Evolutionary conservation across 2,113 vertebrate genomes (phyloP).

Genomic region (Leptobrachium ailaonicum): DNA sequence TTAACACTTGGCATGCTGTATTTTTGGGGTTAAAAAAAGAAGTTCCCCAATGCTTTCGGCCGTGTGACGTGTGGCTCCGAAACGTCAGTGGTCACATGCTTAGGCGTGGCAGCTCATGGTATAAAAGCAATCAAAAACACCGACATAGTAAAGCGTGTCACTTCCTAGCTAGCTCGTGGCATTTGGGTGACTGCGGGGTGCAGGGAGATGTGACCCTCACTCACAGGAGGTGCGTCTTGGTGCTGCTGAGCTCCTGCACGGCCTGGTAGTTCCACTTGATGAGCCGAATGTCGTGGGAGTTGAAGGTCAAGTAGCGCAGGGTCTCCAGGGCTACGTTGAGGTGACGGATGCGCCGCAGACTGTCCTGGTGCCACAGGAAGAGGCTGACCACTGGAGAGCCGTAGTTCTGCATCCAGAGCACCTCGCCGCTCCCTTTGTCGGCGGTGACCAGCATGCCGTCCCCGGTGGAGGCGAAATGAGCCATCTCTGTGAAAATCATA

Average conservation of each 20-base stretch:
- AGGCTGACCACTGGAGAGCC: conserved; percentile 85
- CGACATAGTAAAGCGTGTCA: neutral
- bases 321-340: conserved; percentile 90
- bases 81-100: no score
- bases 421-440: conserved; percentile 80
- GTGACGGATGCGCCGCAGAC: conserved; percentile 81
- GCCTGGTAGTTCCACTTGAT: conserved; percentile 78
- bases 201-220: conserved; percentile 44
- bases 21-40: no score
- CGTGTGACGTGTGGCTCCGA: no score
- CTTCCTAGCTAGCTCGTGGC: no score
- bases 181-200: no score
- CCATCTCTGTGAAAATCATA: conserved; percentile 73
- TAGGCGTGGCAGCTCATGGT: no score
- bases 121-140: no score
- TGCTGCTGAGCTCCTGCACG: conserved; percentile 72
- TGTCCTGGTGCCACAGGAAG: conserved; percentile 88
- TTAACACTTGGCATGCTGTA: no score
- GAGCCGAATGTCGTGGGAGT: conserved; percentile 78
- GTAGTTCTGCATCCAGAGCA: conserved; percentile 92
- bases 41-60: no score
- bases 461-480: conserved; percentile 86
- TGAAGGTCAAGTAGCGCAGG: conserved; percentile 88
- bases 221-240: conserved; percentile 86
- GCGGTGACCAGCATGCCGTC: conserved; percentile 90